Conservation (phyloP, 2,888 invertebrate genomes). For the Tanypteryx hageni region DNA sequence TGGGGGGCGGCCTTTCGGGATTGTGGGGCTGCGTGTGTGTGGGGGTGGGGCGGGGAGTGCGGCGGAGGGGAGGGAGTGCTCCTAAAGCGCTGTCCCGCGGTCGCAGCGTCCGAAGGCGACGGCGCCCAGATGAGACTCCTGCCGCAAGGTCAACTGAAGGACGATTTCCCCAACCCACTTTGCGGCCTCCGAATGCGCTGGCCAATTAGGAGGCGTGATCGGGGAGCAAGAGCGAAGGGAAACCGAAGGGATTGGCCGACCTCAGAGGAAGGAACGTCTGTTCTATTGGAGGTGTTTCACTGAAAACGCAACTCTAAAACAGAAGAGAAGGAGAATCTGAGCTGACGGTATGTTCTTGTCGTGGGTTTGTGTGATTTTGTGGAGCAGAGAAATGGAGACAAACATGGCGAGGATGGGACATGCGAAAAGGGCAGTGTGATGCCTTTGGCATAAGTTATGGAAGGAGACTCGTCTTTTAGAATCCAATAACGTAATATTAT, state of each 20-base stretch:
- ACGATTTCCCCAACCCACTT: background rate
- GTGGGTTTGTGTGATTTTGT: too few relatives aligned
- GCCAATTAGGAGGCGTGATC: background rate
- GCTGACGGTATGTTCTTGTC: background rate
- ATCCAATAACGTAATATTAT: too few relatives aligned
- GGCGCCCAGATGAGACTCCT: slow-evolving; percentile 22
- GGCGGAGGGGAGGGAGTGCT: background rate
- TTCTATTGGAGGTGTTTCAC: background rate
- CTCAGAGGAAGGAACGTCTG: background rate
- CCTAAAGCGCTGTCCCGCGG: too few relatives aligned
- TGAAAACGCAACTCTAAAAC: background rate
- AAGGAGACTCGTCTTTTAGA: too few relatives aligned
- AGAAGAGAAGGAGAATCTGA: background rate
- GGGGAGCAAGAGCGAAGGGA: slow-evolving; percentile 8
- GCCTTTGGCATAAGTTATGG: too few relatives aligned
- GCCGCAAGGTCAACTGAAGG: slow-evolving; percentile 22
- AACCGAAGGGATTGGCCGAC: background rate
- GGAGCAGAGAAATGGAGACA: too few relatives aligned
- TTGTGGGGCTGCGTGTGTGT: too few relatives aligned
- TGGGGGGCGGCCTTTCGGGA: too few relatives aligned
- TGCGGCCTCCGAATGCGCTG: slow-evolving; percentile 14
- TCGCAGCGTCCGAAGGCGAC: background rate
- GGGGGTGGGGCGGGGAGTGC: background rate
- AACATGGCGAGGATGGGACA: too few relatives aligned
- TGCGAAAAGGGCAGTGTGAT: too few relatives aligned